Conservation (phyloP, 2,888 invertebrate species). For the Nephrotoma appendiculata region DNA sequence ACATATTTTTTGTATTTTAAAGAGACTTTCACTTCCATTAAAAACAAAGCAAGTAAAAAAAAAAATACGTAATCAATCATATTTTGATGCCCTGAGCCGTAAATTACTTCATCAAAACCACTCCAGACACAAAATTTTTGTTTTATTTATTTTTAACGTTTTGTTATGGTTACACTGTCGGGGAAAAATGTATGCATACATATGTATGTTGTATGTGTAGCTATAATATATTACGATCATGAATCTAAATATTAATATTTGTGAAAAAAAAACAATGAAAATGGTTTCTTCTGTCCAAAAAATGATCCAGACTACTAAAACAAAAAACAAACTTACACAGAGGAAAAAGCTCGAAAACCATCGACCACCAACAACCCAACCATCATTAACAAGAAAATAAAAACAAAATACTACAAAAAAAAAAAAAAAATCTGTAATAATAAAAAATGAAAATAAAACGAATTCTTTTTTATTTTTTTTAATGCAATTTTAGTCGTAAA, state of each 20-base stretch:
- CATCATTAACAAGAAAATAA: constrained; percentile 2
- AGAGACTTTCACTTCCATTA: not conserved
- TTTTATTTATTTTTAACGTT: not conserved
- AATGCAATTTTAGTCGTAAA: constrained; percentile 6
- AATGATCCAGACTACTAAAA: not conserved
- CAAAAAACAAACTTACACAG: not conserved
- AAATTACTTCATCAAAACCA: not conserved
- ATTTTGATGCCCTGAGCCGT: not conserved
- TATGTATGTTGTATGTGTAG: not conserved
- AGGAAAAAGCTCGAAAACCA: not conserved
- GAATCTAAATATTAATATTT: not conserved
- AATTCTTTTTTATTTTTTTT: not conserved
- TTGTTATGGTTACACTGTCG: not conserved
- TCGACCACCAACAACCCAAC: constrained; percentile 1
- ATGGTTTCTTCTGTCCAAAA: not conserved
- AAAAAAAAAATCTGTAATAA: not conserved
- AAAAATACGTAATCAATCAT: not conserved
- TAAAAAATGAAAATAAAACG: not conserved
- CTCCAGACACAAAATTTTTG: not conserved
- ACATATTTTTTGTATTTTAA: not conserved
- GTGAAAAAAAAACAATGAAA: not conserved
- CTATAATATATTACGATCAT: not conserved
- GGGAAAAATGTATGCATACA: not conserved
- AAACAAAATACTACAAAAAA: not conserved
- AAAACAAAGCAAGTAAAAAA: not conserved